phyloP scores from a whole-genome alignment of 1,140 invertebrate species.

The Ips typographus region DNA sequence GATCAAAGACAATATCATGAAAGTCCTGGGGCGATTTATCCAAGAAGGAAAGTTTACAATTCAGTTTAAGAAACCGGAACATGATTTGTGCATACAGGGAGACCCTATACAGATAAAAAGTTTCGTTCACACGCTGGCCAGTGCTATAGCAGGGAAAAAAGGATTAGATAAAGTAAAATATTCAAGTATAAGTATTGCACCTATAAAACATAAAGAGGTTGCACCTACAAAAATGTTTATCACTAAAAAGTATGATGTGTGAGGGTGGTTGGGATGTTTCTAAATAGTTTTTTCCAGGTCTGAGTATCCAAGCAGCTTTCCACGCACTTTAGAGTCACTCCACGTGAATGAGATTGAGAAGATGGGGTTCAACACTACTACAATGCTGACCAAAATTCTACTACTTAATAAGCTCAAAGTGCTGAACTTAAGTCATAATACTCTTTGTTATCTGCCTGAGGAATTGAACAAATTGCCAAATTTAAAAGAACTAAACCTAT shows the following conservation, averaged over 20 bases:
- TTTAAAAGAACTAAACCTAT: constrained; percentile 69
- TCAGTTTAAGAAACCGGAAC: constrained; percentile 66
- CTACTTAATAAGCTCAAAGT: constrained; percentile 63
- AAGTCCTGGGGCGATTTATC: constrained; percentile 68
- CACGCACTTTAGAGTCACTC: constrained; percentile 62
- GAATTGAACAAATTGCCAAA: constrained; percentile 68
- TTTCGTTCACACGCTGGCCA: constrained; percentile 66
- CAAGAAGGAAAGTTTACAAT: constrained; percentile 74
- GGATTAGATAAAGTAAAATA: constrained; percentile 58
- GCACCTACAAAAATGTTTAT: constrained; percentile 62
- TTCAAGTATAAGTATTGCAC: constrained; percentile 56
- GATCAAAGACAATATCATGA: constrained; percentile 63
- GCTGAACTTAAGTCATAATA: constrained; percentile 78
- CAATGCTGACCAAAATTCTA: constrained; percentile 59
- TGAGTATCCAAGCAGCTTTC: constrained; percentile 73
- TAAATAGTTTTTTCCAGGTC: constrained; percentile 41
- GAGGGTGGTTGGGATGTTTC: background rate
- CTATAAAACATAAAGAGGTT: constrained; percentile 50
- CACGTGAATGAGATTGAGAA: constrained; percentile 61
- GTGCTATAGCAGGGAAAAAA: constrained; percentile 61
- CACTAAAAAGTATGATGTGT: constrained; percentile 49
- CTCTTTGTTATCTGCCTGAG: constrained; percentile 69
- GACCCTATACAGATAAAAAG: constrained; percentile 67
- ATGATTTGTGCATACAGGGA: constrained; percentile 69
- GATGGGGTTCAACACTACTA: constrained; percentile 59